These are phyloP conservation scores for Cossypha niveicapilla DNA, from an alignment of 2,797 vertebrate species.

Conservation along the genomic window DNA sequence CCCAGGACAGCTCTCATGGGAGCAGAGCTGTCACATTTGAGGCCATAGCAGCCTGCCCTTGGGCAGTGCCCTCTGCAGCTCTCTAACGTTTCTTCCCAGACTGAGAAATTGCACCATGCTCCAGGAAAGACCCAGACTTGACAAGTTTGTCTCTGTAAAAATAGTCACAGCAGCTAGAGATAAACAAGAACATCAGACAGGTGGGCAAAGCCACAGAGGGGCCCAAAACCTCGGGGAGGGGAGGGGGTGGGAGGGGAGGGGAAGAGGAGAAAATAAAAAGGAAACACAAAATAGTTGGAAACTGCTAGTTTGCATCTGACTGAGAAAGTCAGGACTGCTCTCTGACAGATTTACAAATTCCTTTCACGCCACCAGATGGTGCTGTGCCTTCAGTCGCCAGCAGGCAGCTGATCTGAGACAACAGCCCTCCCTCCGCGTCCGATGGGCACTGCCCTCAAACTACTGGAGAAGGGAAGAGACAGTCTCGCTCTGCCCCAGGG, in stretches of 20 bases:
- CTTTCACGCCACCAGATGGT: conserved; percentile 21
- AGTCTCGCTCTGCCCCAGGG: background rate
- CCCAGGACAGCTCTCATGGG: background rate
- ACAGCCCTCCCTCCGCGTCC: accelerated
- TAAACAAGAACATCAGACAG: background rate
- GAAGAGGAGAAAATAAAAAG: background rate
- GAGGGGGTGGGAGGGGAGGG: accelerated
- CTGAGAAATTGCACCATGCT: background rate
- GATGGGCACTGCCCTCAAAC: background rate
- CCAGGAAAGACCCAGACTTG: background rate
- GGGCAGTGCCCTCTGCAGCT: background rate
- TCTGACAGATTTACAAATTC: background rate
- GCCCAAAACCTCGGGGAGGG: background rate
- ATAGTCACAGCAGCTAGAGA: background rate
- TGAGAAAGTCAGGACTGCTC: background rate
- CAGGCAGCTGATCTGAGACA: background rate
- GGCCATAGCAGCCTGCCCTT: background rate
- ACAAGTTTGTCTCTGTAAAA: background rate
- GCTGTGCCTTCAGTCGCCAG: conserved; percentile 1
- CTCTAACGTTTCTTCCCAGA: accelerated
- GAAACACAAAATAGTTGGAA: background rate
- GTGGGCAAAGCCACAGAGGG: background rate
- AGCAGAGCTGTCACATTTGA: background rate
- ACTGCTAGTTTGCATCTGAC: background rate
- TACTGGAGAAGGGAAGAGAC: background rate